A percentile compares a stretch with the other conserved stretches of the same genome.
phyloP scores from a whole-genome alignment of 2,888 invertebrate genomes.

The Dolichopus griseipennis region DNA sequence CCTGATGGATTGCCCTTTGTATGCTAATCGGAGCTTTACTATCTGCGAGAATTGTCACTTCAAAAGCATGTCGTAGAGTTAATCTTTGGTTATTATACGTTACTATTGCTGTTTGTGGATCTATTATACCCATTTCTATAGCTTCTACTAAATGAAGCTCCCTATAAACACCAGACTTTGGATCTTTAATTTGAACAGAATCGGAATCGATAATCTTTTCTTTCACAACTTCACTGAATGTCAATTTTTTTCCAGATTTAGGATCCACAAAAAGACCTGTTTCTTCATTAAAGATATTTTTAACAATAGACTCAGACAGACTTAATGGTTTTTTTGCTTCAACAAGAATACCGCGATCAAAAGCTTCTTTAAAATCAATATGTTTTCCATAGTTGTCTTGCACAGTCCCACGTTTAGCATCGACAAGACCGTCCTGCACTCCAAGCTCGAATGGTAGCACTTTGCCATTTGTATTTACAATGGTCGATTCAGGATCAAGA shows the following conservation, averaged over 20 bases:
- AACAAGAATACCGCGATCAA: slow-evolving; percentile 71
- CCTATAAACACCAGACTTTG: slow-evolving; percentile 64
- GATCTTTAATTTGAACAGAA: slow-evolving; percentile 73
- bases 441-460: slow-evolving; percentile 76
- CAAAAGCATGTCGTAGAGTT: slow-evolving; percentile 66
- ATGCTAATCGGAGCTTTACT: slow-evolving; percentile 72
- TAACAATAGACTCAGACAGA: slow-evolving; percentile 70
- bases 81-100: slow-evolving; percentile 55
- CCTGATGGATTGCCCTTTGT: slow-evolving; percentile 77
- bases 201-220: slow-evolving; percentile 73
- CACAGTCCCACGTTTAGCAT: slow-evolving; percentile 64
- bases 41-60: slow-evolving; percentile 69
- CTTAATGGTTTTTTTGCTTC: slow-evolving; percentile 75
- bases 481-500: slow-evolving; percentile 75
- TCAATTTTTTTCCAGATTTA: slow-evolving; percentile 64
- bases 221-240: slow-evolving; percentile 73
- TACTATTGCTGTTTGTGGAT: slow-evolving; percentile 61
- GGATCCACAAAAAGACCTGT: slow-evolving; percentile 80
- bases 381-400: slow-evolving; percentile 52
- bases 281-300: slow-evolving; percentile 67
- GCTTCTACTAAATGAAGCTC: slow-evolving; percentile 72
- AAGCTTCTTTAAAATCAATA: slow-evolving; percentile 74
- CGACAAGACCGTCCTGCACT: slow-evolving; percentile 65
- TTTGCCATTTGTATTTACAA: slow-evolving; percentile 73
- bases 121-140: slow-evolving; percentile 63